Evolutionary conservation across 2,797 vertebrate species (phyloP), one percentile per base, ranked within the genome.

Genomic region (Spheniscus humboldti): DNA sequence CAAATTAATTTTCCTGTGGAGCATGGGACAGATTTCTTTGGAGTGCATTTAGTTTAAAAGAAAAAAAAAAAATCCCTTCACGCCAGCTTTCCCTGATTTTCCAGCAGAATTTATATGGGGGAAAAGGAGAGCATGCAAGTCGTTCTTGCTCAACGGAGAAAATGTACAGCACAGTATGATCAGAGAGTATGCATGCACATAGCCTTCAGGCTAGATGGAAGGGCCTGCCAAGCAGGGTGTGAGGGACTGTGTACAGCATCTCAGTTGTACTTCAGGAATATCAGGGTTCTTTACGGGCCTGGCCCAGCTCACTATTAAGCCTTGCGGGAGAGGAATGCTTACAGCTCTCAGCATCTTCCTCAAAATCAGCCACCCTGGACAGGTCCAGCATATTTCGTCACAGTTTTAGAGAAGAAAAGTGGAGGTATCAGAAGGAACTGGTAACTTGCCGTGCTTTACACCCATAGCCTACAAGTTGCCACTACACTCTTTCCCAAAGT

Each of bases 1-100:
- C 72, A 95, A 92, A 92, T 73, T 77, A 72, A 66, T 91, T 94
- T 96, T 95, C 75, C 78, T 91, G 88, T 71, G 73, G 69, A 92
- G 35, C 74, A 55, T 25, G 10, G 33, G 39, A 81, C 24, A 53
- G 67, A 86, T 59, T 93, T 60, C n/a, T 94, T 62, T 55, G 2
- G 73, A 91, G 30, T 39, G 33, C 18, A 1, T 86, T 90, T 76
- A 57, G 47, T 84, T 85, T 83, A 80, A 75, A 83, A 84, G 23
- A n/a, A 69, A 93, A 88, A 86, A 87, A 90, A 62, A 68, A 67
- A 12, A 20, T 4, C 8, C 16, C 10, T 45, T 75, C 12, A 8
- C 8, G 27, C 59, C 43, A 57, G 59, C 73, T 93, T 96, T 82
- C 86, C 53, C 8, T 86, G 30, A 81, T 85, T 92, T 95, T 47